Percentiles rank a stretch among this genome's conserved stretches.
Evolutionary conservation across 2,113 vertebrate species (phyloP).

Genomic region (Cephalopterus ornatus): DNA sequence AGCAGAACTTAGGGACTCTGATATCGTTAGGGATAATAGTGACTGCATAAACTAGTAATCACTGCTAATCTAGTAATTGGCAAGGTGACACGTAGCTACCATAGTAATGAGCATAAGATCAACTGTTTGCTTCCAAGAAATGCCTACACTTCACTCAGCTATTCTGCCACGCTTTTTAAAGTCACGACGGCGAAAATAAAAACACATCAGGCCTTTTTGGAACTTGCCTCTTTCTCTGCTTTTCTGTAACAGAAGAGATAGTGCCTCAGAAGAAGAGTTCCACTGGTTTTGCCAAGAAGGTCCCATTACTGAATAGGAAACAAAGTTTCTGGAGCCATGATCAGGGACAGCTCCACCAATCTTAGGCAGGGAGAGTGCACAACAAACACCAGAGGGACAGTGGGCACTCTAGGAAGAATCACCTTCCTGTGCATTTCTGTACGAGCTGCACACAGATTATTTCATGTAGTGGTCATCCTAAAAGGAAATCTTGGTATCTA

Average conservation of each 20-base stretch:
- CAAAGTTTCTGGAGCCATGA: background rate
- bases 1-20: background rate
- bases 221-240: background rate
- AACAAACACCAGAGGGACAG: background rate
- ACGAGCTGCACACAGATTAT: background rate
- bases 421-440: background rate
- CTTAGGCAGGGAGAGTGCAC: background rate
- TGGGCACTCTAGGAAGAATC: background rate
- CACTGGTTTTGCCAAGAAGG: background rate
- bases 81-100: background rate
- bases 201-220: background rate
- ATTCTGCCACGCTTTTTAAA: background rate
- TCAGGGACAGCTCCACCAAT: background rate
- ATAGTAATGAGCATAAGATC: background rate
- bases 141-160: background rate
- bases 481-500: background rate
- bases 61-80: background rate
- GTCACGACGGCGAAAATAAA: background rate
- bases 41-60: background rate
- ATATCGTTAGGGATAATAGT: background rate
- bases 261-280: background rate
- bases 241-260: background rate
- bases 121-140: slow-evolving; percentile 10
- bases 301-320: background rate
- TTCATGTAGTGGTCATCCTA: background rate